Conservation (phyloP, 2,113 vertebrate species). For the Glaucomys volans region DNA sequence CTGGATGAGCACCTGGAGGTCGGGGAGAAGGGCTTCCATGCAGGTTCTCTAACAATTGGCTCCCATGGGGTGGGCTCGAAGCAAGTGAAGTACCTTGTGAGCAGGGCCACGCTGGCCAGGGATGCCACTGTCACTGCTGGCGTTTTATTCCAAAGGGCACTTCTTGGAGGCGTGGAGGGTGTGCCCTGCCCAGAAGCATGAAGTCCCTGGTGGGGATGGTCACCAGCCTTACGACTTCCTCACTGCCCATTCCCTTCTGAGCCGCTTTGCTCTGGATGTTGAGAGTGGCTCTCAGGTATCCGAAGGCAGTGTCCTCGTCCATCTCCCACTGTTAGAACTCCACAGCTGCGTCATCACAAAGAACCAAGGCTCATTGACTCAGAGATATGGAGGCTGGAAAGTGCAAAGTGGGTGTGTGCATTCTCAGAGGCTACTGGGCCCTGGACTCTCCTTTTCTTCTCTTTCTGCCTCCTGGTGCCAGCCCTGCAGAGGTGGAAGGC, state of each 20-base stretch:
- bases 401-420: no score
- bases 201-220: neutral
- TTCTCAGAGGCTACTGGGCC: no score
- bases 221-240: neutral
- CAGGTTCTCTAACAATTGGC: neutral
- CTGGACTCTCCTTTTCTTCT: no score
- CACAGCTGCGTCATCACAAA: neutral
- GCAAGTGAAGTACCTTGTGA: neutral
- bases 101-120: neutral
- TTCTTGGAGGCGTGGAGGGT: neutral
- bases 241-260: neutral
- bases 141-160: neutral
- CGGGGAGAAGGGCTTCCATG: neutral
- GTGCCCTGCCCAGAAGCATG: neutral
- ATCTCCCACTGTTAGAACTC: neutral
- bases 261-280: neutral
- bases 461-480: neutral
- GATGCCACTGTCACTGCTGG: neutral
- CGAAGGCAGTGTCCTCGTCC: neutral
- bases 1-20: neutral
- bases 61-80: neutral
- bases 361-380: neutral
- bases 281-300: neutral
- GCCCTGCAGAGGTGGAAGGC: neutral
- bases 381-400: neutral